Evolutionary conservation across 1,140 invertebrate species (phyloP).

Genomic region (Drosophila pruinosa): DNA sequence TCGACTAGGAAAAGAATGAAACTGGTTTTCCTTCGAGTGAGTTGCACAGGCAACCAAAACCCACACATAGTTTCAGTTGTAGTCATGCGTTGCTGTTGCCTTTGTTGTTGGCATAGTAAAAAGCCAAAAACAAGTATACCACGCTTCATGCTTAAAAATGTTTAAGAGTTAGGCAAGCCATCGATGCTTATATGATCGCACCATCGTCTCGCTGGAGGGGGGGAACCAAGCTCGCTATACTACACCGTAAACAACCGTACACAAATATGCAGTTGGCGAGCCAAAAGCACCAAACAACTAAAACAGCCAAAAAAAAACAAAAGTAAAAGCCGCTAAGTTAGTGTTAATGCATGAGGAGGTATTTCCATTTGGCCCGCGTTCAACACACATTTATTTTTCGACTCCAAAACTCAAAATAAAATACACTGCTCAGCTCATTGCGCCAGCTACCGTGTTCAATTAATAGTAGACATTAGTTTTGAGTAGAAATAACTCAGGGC

Average conservation of each 20-base stretch:
- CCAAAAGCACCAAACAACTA: conserved; percentile 32
- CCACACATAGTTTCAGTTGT: conserved; percentile 76
- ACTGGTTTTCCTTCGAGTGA: conserved; percentile 61
- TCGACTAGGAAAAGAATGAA: conserved; percentile 70
- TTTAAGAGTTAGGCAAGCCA: conserved; percentile 69
- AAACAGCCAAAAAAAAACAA: conserved; percentile 54
- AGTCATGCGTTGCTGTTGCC: conserved; percentile 56
- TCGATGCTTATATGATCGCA: conserved; percentile 71
- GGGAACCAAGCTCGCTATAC: conserved; percentile 13
- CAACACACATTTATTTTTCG: background rate
- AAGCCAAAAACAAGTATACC: conserved; percentile 71
- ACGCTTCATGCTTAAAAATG: conserved; percentile 75
- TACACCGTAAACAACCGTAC: conserved; percentile 56
- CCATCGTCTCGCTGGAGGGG: conserved; percentile 20
- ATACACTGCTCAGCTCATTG: conserved; percentile 25
- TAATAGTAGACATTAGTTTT: conserved; percentile 24
- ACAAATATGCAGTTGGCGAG: conserved; percentile 68
- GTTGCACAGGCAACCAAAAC: conserved; percentile 50
- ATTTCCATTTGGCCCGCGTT: conserved; percentile 29
- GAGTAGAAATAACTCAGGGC: background rate
- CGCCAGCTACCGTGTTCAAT: conserved; percentile 37
- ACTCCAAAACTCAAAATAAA: background rate
- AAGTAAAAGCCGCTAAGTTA: conserved; percentile 76
- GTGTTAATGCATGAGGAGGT: conserved; percentile 61
- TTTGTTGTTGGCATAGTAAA: conserved; percentile 71